Base-by-base conservation (phyloP, 2,797 vertebrate species). In the Caiman crocodilus region DNA sequence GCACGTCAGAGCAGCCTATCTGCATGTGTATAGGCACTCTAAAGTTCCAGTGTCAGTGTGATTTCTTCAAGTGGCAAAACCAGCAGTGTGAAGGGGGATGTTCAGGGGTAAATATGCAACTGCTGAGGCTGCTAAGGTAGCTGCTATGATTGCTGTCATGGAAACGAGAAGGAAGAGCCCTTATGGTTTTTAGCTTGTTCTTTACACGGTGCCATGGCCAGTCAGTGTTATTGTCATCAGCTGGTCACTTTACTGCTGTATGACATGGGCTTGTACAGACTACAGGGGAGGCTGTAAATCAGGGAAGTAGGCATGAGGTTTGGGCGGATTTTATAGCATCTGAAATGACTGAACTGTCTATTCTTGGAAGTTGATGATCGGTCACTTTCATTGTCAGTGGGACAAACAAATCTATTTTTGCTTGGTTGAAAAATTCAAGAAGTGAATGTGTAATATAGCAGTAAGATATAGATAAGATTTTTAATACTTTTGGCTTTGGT, bases 71-170 rank as follows among this genome's bases (percentile, higher is more conserved):
- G 18, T 12, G 23, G 4, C 30, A 56, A 35, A 9, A 50, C 10
- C 42, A 50, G 42, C 3, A 11, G 10, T 10, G 42, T 50, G 42
- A 10, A 10, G 42, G 42, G 42, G 42, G 42, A 10, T 50, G 10
- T 50, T 50, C 42, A 50, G 42, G 42, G 42, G 42, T 50, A 50
- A 50, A 50, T 50, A 9, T 50, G 9, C 42, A 50, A 50, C 42
- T 50, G 42, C 42, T 50, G 42, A 50, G 42, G 42, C 42, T 50
- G 42, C 42, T 50, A 10, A 10, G 32, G 5, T 67, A 17, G 23
- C 59, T 76, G 64, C 7, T 79, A 2, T 25, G 21, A 50, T 0
- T 35, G 0, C 10, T 50, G 0, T 13, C 1, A 4, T 64, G 58
- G 4, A 14, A 80, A 28, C 21, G 6, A 61, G 64, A 28, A 55